Conservation (phyloP, 2,113 vertebrate genomes). For the Glaucidium brasilianum region DNA sequence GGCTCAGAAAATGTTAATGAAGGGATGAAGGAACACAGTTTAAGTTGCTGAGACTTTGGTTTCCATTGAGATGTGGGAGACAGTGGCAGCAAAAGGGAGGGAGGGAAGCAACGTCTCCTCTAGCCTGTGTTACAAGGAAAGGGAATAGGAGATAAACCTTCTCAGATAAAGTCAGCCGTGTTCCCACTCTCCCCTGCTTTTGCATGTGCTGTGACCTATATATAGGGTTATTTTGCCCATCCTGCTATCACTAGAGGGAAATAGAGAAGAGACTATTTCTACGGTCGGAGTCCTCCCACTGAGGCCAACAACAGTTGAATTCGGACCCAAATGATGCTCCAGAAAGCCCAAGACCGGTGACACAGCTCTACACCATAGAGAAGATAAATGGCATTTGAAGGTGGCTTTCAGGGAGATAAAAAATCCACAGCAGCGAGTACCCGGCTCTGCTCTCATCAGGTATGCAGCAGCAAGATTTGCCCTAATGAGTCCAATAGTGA, state of each 20-base stretch:
- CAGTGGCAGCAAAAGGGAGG: not conserved
- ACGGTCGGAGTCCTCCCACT: not conserved
- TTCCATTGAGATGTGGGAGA: not conserved
- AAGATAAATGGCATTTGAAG: not conserved
- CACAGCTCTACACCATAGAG: not conserved
- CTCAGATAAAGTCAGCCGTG: not conserved
- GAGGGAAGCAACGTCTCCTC: not conserved
- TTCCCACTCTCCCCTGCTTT: not conserved
- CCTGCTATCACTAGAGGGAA: not conserved
- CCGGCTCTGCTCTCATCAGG: not conserved
- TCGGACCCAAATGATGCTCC: not conserved
- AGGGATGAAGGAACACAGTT: not conserved
- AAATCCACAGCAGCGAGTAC: rapidly evolving
- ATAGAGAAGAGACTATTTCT: not conserved
- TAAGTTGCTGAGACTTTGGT: not conserved
- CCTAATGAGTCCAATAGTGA: not conserved
- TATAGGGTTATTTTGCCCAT: not conserved
- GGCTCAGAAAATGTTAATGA: not conserved
- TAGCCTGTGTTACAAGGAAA: not conserved
- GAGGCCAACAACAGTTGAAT: not conserved
- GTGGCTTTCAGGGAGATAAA: rapidly evolving
- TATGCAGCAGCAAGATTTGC: not conserved
- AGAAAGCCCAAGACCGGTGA: not conserved
- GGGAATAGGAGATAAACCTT: not conserved
- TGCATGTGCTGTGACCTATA: not conserved